Conservation (phyloP, 2,888 invertebrate genomes). For the Ornithoptera priamus region DNA sequence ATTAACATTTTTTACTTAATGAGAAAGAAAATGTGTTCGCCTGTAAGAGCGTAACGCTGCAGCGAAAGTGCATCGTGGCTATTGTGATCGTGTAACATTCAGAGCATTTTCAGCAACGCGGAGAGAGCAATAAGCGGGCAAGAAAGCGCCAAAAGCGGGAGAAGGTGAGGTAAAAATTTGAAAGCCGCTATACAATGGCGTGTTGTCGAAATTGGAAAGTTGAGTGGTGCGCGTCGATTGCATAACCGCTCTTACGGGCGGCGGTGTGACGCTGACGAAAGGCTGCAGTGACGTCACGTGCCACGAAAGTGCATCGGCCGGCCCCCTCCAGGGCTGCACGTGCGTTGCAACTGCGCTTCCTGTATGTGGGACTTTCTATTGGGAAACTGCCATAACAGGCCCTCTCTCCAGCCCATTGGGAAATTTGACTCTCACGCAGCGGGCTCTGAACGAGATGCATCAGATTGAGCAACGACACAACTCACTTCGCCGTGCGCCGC, state of each 20-base stretch:
- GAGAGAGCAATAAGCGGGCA: slow-evolving; percentile 53
- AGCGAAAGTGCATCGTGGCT: slow-evolving; percentile 73
- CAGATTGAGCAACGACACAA: slow-evolving; percentile 61
- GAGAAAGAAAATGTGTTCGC: slow-evolving; percentile 16
- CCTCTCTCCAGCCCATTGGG: slow-evolving; percentile 58
- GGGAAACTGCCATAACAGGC: slow-evolving; percentile 63
- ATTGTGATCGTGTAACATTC: slow-evolving; percentile 64
- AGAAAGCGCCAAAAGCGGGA: slow-evolving; percentile 72
- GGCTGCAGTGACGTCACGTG: slow-evolving; percentile 69
- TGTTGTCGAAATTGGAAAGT: slow-evolving; percentile 81
- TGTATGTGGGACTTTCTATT: slow-evolving; percentile 77
- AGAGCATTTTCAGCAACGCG: slow-evolving; percentile 71
- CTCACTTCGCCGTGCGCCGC: slow-evolving; percentile 52
- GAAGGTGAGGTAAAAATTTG: slow-evolving; percentile 76
- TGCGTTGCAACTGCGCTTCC: slow-evolving; percentile 56
- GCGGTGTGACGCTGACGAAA: slow-evolving; percentile 75
- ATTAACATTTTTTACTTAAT: slow-evolving; percentile 21
- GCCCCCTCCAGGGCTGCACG: slow-evolving; percentile 51
- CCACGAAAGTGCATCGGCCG: slow-evolving; percentile 78
- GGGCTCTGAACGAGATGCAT: slow-evolving; percentile 68
- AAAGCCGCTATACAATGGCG: slow-evolving; percentile 79
- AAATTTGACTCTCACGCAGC: slow-evolving; percentile 58
- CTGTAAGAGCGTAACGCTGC: slow-evolving; percentile 51
- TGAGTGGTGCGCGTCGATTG: slow-evolving; percentile 74
- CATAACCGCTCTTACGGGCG: slow-evolving; percentile 75